Evolutionary conservation across 2,113 vertebrate species (phyloP), one percentile per base, ranked within the genome.

Genomic region (Marcusenius ussheri): DNA sequence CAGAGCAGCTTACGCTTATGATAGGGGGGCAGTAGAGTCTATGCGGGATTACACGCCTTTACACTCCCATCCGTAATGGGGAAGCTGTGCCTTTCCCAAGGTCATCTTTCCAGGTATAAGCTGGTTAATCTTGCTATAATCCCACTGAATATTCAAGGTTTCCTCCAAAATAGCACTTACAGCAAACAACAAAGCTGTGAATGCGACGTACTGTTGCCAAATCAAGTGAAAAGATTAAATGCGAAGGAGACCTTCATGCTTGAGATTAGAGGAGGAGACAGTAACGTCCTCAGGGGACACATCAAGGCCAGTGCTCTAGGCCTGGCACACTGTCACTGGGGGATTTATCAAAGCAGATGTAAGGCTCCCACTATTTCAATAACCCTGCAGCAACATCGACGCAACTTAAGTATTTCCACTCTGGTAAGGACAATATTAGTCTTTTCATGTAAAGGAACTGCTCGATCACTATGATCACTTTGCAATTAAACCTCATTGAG

Each of bases 81-180:
- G 74, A n/a, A 74, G n/a, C 35, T 11, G 1, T n/a, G n/a, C 46
- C 13, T 9, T 47, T 53, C 88, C n/a, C 62, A 83, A 83, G 74
- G 88, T 83, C 70, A 89, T 56, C 19, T 83, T 51, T 10, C 11
- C 50, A 83, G 74, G 70, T 83, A 35, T 56, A 83, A 89, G 19
- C 50, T 5, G 19, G 70, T 83, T 56, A 53, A 89, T 51, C 88
- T 51, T 19, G 31, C 74, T n/a, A 35, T 53, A 51, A 89, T 83
- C 88, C 88, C 74, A 13, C 49, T 80, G 66, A 89, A 47, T n/a
- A 49, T 83, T 89, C 49, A 53, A 89, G 88, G 49, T 83, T 89
- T 15, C 31, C 27, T 53, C 49, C 88, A 11, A 46, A 53, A 87
- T 35, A 58, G 88, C 49, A 56, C 31, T 89, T 89, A 89, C 15